A percentile compares a stretch with the other conserved stretches of the same genome.
phyloP scores from a whole-genome alignment of 2,888 invertebrate genomes.

The Orthonevra nobilis region DNA sequence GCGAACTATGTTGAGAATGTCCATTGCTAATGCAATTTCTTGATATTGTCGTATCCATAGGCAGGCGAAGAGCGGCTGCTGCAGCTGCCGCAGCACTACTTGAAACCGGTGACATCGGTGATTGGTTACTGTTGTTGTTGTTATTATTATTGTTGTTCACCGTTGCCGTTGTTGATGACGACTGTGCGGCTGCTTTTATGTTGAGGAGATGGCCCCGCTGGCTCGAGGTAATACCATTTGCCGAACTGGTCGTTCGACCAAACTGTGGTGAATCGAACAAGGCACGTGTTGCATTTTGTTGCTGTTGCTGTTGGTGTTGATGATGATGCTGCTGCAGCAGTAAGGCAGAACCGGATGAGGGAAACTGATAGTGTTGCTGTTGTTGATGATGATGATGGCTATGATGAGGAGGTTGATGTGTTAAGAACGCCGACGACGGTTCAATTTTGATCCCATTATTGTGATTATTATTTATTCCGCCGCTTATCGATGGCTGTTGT shows the following conservation, averaged over 20 bases:
- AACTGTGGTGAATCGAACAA: conserved; percentile 72
- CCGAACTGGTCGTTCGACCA: conserved; percentile 59
- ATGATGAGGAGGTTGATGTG: conserved; percentile 34
- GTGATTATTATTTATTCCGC: conserved; percentile 47
- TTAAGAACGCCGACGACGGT: conserved; percentile 61
- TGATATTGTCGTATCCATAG: conserved; percentile 73
- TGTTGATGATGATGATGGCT: conserved; percentile 34
- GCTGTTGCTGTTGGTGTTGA: conserved; percentile 60
- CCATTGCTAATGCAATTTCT: conserved; percentile 70
- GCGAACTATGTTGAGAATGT: conserved; percentile 40
- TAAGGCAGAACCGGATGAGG: conserved; percentile 52
- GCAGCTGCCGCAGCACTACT: conserved; percentile 72
- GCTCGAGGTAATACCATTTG: conserved; percentile 70
- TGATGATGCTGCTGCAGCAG: conserved; percentile 59
- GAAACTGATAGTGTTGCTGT: conserved; percentile 48
- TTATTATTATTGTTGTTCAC: conserved; percentile 38
- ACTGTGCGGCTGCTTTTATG: conserved; percentile 58
- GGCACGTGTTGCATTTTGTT: conserved; percentile 69
- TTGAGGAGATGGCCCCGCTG: conserved; percentile 55
- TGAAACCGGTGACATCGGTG: conserved; percentile 70
- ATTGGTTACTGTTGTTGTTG: conserved; percentile 42
- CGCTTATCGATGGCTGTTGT: conserved; percentile 40
- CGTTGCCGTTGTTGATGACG: conserved; percentile 44
- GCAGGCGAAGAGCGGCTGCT: conserved; percentile 72
- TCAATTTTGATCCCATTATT: conserved; percentile 72